Conservation (phyloP, 2,888 invertebrate genomes). For the Augochlorella aurata region DNA sequence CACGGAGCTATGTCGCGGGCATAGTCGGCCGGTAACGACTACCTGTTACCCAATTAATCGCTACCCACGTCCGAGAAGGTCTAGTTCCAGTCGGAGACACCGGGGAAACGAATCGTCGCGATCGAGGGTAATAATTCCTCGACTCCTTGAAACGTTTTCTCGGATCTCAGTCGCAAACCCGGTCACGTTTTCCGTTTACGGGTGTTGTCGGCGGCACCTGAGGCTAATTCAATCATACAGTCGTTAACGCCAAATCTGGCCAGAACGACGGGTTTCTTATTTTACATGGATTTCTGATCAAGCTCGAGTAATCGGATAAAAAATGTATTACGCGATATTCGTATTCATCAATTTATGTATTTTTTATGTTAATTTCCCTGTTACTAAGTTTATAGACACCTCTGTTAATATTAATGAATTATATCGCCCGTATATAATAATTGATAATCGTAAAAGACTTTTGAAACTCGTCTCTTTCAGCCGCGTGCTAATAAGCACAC, state of each 20-base stretch:
- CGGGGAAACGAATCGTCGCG: slow-evolving; percentile 13
- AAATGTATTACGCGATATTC: no score
- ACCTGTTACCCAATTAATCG: slow-evolving; percentile 65
- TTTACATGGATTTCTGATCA: no score
- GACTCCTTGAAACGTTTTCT: background rate
- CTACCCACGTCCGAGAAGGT: slow-evolving; percentile 54
- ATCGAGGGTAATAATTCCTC: slow-evolving; percentile 5
- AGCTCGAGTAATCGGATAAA: no score
- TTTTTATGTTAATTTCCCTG: no score
- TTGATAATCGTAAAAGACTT: no score
- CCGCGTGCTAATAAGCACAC: no score
- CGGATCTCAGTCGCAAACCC: background rate
- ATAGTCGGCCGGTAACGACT: slow-evolving; percentile 37
- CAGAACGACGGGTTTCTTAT: no score
- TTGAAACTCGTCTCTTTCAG: no score
- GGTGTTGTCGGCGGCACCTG: background rate
- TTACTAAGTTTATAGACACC: no score
- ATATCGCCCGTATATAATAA: no score
- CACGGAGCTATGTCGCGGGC: slow-evolving; percentile 29
- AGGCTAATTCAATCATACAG: background rate
- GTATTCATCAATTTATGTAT: no score
- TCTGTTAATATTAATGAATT: no score
- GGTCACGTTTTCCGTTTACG: slow-evolving; percentile 1
- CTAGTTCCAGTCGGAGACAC: slow-evolving; percentile 25
- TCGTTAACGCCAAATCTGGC: background rate